Base-by-base conservation (phyloP, 2,797 vertebrate species). In the Anabas testudineus region DNA sequence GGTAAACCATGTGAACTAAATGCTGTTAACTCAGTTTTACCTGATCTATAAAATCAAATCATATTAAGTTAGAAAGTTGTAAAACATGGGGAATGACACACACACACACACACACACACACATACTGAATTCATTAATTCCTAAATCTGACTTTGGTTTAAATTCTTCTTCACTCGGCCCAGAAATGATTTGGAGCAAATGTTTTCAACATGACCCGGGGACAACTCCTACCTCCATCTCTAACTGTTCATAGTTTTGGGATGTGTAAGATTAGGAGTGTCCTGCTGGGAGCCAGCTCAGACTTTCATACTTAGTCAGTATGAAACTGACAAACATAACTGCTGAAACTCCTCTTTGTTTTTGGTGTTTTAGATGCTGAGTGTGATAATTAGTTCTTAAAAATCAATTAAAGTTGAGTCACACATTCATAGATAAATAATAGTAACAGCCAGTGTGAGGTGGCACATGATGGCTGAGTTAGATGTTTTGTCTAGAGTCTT, bases 321-420 rank as follows among this genome's bases (percentile, higher is more conserved):
- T 64, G 75, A 83, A 55, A 83, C 67, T 68, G 19, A 22, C 6
- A 2, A 36, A 2, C 2, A 22, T 47, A 58, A 67, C 56, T 67
- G 52, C 47, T 42, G 39, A 30, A 46, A 42, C 12, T 39, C 37
- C 4, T 12, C 2, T 16, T 18, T 0, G 2, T 18, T 57, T 55
- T 43, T 45, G 3, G 16, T 51, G 3, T 21, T 59, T 28, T 21
- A 6, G 2, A 46, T 36, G n/a, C 5, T 5, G 1, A 24, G 4
- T 26, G 34, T 41, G 3, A 47, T 52, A 14, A 43, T 47, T 8
- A 14, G 37, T 1, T 43, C 28, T n/a, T 4, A 4, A 4, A 32
- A 32, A 8, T 36, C 1, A 36, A 9, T 36, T 12, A 36, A 9
- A 9, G 34, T 36, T 36, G 10, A 36, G 34, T 36, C 9, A 5